A percentile compares a stretch with the other conserved stretches of the same genome.
phyloP scores from a whole-genome alignment of 2,888 invertebrate species.

The Acrocyrtus sp. region DNA sequence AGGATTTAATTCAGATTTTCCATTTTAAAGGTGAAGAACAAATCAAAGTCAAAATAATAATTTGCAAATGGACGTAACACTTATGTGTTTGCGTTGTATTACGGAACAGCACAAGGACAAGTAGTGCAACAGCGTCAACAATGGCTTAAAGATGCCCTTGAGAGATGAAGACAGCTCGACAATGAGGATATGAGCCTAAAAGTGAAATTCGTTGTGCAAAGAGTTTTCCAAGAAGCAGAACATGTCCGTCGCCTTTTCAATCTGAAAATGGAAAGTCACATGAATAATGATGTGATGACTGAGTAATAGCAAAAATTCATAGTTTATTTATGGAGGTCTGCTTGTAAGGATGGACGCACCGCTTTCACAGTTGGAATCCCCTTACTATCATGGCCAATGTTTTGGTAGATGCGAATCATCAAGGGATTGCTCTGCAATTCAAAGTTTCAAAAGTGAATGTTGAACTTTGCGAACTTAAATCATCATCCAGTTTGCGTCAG shows the following conservation, averaged over 20 bases:
- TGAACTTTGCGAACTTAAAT: neutral
- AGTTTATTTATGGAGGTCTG: too few species aligned
- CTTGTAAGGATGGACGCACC: constrained; percentile 24
- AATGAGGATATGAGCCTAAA: neutral
- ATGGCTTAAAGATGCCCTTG: too few species aligned
- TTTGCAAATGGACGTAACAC: too few species aligned
- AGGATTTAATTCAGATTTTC: too few species aligned
- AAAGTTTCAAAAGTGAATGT: neutral
- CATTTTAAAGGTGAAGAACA: too few species aligned
- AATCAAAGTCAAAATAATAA: too few species aligned
- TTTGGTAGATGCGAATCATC: constrained; percentile 76
- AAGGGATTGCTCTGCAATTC: constrained; percentile 79
- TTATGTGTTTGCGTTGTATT: too few species aligned
- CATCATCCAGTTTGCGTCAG: neutral
- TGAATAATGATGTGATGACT: too few species aligned
- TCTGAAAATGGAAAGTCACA: constrained; percentile 14
- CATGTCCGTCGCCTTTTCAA: constrained; percentile 35
- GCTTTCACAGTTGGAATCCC: constrained; percentile 28
- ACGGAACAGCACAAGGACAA: too few species aligned
- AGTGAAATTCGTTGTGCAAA: constrained; percentile 29
- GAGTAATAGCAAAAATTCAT: neutral
- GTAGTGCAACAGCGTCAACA: too few species aligned
- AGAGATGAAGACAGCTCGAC: neutral
- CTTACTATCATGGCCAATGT: constrained; percentile 31
- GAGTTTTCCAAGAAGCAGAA: constrained; percentile 40